Conservation (phyloP, 1,140 invertebrate species). For the Frieseomelitta varia region DNA sequence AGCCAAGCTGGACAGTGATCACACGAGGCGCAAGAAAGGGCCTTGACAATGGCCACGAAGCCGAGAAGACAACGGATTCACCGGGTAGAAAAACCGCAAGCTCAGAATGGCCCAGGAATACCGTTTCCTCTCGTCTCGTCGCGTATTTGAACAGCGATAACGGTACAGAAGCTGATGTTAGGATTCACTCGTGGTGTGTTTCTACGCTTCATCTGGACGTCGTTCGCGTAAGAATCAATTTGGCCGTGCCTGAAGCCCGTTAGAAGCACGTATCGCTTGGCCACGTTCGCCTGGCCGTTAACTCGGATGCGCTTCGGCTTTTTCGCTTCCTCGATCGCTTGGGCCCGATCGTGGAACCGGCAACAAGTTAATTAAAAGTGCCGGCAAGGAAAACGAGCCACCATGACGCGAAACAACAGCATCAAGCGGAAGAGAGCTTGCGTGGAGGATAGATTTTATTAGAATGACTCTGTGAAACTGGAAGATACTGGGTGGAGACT, state of each 20-base stretch:
- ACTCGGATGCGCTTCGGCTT: not conserved
- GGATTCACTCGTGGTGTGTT: conserved; percentile 34
- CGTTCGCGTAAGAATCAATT: conserved; percentile 61
- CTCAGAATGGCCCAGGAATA: conserved; percentile 14
- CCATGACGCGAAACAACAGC: not conserved
- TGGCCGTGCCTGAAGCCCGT: conserved; percentile 35
- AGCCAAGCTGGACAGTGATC: not conserved
- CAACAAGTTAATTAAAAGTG: conserved; percentile 4
- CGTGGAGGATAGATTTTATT: not conserved
- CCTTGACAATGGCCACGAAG: not conserved
- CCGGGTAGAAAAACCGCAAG: conserved; percentile 35
- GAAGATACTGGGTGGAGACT: not conserved
- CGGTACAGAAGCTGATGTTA: conserved; percentile 39
- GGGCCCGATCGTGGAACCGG: not conserved
- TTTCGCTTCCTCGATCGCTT: not conserved
- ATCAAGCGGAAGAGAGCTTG: not conserved
- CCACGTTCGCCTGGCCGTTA: conserved; percentile 10
- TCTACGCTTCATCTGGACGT: conserved; percentile 13
- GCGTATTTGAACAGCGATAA: conserved; percentile 45
- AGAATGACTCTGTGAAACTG: not conserved
- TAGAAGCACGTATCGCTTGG: conserved; percentile 23
- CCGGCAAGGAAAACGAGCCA: not conserved
- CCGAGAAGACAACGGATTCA: not conserved
- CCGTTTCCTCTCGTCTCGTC: conserved; percentile 34
- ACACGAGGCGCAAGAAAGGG: not conserved